Percentiles rank a stretch among this genome's conserved stretches.
Evolutionary conservation across 2,888 invertebrate genomes (phyloP).

Genomic region (Steromphala cineraria): DNA sequence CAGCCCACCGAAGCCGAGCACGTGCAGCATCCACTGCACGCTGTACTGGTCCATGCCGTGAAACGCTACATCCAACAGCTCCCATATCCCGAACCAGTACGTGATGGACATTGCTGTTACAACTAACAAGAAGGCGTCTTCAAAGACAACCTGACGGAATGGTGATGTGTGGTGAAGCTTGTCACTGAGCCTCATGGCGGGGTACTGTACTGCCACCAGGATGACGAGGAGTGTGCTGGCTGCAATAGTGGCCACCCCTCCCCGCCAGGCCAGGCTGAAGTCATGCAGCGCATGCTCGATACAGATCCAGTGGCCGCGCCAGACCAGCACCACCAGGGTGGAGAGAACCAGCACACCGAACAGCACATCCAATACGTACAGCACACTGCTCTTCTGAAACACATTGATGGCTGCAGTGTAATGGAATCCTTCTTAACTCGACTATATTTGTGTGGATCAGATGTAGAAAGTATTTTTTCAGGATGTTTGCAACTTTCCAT

Average conservation of each 20-base stretch:
- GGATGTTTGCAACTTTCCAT: too few relatives aligned
- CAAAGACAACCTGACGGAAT: background rate
- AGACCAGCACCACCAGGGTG: background rate
- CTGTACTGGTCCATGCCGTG: background rate
- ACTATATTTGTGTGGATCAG: too few relatives aligned
- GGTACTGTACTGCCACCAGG: background rate
- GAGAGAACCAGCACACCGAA: background rate
- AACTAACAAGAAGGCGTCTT: background rate
- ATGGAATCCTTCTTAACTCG: too few relatives aligned
- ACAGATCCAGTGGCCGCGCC: background rate
- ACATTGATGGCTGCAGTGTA: too few relatives aligned
- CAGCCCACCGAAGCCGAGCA: background rate
- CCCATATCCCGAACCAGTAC: background rate
- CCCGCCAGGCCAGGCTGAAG: background rate
- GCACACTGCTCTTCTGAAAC: slow-evolving; percentile 1
- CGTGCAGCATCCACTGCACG: background rate
- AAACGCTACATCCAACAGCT: background rate
- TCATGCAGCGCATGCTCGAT: background rate
- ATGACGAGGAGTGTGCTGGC: background rate
- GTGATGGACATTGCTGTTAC: background rate
- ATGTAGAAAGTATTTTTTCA: too few relatives aligned
- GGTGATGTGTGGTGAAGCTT: background rate
- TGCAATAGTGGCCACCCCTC: background rate
- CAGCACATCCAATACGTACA: background rate
- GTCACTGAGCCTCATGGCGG: background rate